These are phyloP conservation scores for Cirrhinus molitorella DNA, from an alignment of 2,797 vertebrate genomes.

Conservation along the genomic window DNA sequence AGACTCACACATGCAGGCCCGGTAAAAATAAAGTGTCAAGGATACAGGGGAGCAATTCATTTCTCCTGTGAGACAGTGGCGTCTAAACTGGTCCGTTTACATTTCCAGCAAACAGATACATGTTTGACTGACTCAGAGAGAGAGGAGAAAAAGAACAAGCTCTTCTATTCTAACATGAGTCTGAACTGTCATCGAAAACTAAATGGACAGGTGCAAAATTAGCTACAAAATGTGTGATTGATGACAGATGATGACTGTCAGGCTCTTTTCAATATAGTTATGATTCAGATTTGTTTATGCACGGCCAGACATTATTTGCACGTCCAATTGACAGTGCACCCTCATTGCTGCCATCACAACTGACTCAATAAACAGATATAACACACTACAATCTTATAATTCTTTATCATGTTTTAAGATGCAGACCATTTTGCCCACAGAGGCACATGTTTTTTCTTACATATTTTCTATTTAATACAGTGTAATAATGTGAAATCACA, in stretches of 20 bases:
- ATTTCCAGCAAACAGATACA: constrained; percentile 34
- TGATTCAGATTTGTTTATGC: neutral
- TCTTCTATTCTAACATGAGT: constrained; percentile 3
- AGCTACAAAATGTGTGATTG: neutral
- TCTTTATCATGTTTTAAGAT: neutral
- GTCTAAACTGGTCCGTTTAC: constrained; percentile 58
- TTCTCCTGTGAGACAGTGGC: constrained; percentile 48
- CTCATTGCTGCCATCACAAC: neutral
- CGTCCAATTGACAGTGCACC: neutral
- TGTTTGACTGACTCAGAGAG: neutral
- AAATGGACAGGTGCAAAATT: neutral
- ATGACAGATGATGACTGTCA: neutral
- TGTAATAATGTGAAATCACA: neutral
- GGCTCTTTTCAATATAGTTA: constrained; percentile 3
- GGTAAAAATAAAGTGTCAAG: constrained; percentile 64
- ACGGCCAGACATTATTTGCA: neutral
- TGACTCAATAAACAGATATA: neutral
- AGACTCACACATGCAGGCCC: constrained; percentile 45
- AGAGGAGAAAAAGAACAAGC: neutral
- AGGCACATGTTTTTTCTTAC: neutral
- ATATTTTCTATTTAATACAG: neutral
- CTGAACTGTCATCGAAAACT: neutral
- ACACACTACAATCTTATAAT: neutral
- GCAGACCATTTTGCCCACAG: neutral
- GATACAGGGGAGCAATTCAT: constrained; percentile 59